These are phyloP conservation scores for Eulemur coronatus DNA, from an alignment of 2,797 vertebrate genomes.

Conservation along the genomic window DNA sequence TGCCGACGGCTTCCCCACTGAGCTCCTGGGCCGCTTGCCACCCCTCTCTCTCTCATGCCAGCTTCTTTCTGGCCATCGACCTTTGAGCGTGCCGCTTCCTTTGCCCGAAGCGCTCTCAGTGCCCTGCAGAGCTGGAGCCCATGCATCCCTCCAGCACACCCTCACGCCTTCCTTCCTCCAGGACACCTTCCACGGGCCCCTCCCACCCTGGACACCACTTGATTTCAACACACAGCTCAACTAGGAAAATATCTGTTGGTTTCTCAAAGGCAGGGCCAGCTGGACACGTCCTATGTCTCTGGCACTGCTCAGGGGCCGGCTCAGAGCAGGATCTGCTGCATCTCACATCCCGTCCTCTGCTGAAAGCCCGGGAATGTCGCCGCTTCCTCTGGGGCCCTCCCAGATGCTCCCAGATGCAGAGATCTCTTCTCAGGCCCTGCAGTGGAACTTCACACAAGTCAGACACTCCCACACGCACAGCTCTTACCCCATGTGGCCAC, in stretches of 20 bases:
- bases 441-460: not conserved
- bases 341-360: too few relatives aligned
- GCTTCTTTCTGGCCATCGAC: not conserved
- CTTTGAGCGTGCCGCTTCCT: not conserved
- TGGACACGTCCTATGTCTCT: not conserved
- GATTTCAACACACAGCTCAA: not conserved
- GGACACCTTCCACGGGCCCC: not conserved
- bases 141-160: not conserved
- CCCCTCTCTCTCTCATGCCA: not conserved
- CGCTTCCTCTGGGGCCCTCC: not conserved
- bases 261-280: not conserved
- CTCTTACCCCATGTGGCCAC: fast-evolving
- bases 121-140: not conserved
- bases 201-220: not conserved
- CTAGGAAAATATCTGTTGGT: not conserved
- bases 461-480: not conserved
- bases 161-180: not conserved
- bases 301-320: not conserved
- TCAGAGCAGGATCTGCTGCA: not conserved
- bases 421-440: not conserved
- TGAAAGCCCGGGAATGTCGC: not conserved
- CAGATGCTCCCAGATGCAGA: not conserved
- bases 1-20: fast-evolving
- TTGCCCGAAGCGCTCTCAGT: not conserved
- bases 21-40: not conserved